Base-by-base conservation (phyloP, 2,113 vertebrate species). In the Falco punctatus region DNA sequence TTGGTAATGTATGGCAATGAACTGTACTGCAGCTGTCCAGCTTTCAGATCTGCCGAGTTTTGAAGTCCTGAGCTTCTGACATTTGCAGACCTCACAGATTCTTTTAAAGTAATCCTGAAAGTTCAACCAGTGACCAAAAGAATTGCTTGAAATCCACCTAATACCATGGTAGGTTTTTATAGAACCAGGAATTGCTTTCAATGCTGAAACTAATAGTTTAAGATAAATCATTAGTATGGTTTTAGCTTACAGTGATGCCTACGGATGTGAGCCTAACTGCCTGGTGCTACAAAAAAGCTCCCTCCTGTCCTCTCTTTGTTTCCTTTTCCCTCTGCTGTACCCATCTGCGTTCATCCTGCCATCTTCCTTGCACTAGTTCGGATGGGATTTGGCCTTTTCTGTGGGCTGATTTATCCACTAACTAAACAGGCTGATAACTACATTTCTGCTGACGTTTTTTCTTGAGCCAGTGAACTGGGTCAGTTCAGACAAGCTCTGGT, bases 1-100 rank as follows among this genome's bases (percentile, higher is more conserved):
- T 94, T 70, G 92, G 73, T 88, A 94, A 54, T 86, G 69, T 70
- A 91, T 11, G 5, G 92, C 81, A 91, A 82, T 51, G 73, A 94
- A 95, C 74, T 89, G 74, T 92, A 80, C 57, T 91, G 92, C 92
- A 97, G 95, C 92, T 97, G 94, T 91, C 89, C 92, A 94, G 70
- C 81, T 95, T 79, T 96, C 89, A 95, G 85, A 91, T 91, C 70
- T 92, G 84, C 81, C 0, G 49, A 87, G 88, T 94, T 94, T 67
- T 92, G 81, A 95, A 92, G 73, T 89, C 78, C 86, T 66, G 81
- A 75, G 66, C 73, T 91, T 62, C 54, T 96, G 95, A 97, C 86
- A 91, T 94, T 89, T 96, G 54, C 94, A 87, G 88, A 80, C 83
- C 51, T 87, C 81, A 81, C 46, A 81, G 62, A 16, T 49, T 80